Conservation (phyloP, 2,113 vertebrate genomes). For the Myanophis thanlyinensis region DNA sequence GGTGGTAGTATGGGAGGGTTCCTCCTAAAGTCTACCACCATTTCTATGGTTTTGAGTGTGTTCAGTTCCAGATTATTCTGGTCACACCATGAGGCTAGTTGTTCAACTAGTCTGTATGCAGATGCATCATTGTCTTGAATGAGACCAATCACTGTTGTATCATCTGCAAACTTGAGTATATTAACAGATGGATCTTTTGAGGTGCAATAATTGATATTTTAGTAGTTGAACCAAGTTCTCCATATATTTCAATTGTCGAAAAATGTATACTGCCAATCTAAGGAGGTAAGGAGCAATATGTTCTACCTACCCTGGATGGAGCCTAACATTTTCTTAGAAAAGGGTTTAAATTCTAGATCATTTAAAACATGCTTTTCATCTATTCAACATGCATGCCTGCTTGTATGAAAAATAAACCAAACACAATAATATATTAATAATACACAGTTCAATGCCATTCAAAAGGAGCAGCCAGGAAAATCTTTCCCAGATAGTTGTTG, state of each 20-base stretch:
- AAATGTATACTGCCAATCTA: background rate
- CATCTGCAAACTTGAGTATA: no score
- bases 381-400: background rate
- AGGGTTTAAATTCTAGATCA: background rate
- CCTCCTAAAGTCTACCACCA: no score
- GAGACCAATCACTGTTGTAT: no score
- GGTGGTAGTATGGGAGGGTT: no score
- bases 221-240: background rate
- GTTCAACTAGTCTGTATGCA: no score
- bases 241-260: background rate
- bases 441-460: background rate
- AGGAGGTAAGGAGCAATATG: background rate
- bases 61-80: no score
- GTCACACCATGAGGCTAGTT: no score
- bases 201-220: background rate
- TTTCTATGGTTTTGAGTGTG: no score
- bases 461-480: background rate
- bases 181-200: no score
- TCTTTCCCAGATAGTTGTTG: background rate
- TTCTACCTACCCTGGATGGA: background rate
- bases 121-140: no score
- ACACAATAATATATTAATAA: background rate
- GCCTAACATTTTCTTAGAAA: background rate
- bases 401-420: background rate
- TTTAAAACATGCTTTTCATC: background rate